These are phyloP conservation scores for Andrena minutula DNA, from an alignment of 2,888 invertebrate species.

Conservation along the genomic window DNA sequence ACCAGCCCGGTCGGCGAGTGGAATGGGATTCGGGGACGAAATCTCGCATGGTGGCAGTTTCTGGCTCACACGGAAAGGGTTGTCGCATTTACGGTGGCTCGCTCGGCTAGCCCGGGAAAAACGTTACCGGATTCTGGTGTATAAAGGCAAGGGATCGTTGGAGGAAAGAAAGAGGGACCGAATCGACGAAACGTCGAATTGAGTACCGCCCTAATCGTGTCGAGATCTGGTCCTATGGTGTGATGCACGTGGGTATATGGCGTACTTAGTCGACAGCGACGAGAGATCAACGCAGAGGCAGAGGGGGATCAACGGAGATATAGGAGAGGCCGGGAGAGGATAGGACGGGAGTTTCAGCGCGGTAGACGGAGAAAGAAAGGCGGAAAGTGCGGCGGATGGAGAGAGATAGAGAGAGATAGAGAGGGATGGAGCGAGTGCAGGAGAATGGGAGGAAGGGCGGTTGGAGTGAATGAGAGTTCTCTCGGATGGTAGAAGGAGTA, in stretches of 20 bases:
- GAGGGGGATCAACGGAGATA: conserved; percentile 41
- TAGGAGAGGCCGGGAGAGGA: conserved; percentile 29
- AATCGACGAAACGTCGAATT: conserved; percentile 73
- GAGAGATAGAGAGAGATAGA: conserved; percentile 25
- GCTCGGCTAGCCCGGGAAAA: conserved; percentile 56
- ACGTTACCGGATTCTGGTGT: conserved; percentile 59
- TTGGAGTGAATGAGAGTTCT: conserved; percentile 65
- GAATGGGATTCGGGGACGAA: conserved; percentile 14
- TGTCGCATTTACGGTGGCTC: conserved; percentile 62
- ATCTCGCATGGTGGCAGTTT: conserved; percentile 52
- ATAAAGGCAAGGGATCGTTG: conserved; percentile 65
- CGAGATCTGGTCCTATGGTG: conserved; percentile 77
- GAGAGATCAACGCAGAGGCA: conserved; percentile 62
- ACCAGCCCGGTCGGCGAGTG: neutral
- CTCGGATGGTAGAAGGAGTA: conserved; percentile 63
- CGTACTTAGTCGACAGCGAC: conserved; percentile 76
- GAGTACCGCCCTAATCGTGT: conserved; percentile 77
- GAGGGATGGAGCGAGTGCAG: conserved; percentile 14
- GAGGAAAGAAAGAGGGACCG: conserved; percentile 66
- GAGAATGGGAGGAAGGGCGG: conserved; percentile 4
- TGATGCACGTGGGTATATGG: conserved; percentile 76
- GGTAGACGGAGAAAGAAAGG: conserved; percentile 17
- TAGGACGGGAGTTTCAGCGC: conserved; percentile 28
- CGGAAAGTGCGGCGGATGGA: conserved; percentile 20
- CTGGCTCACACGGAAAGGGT: conserved; percentile 67